Evolutionary conservation across 1,140 invertebrate species (phyloP), one percentile per base, ranked within the genome.

Genomic region (Hetaerina americana): DNA sequence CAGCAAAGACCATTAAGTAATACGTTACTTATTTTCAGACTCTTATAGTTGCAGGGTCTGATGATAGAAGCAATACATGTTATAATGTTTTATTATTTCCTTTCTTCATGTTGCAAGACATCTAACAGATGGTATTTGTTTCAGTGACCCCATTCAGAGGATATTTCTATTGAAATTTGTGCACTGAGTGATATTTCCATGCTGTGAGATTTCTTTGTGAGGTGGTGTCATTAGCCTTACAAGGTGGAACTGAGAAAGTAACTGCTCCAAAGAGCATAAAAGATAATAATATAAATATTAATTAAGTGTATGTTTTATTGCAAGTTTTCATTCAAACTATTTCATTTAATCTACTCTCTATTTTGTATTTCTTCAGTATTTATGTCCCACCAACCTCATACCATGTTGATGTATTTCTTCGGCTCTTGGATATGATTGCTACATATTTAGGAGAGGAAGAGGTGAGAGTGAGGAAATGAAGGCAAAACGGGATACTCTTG

Each of bases 171-270:
- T 24, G 18, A 69, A 27, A 69, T 27, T 27, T 27, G 26, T 69
- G 68, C 68, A 69, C 68, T 28, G 68, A 27, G 68, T 69, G 68
- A 27, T 69, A 69, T 26, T 28, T 27, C 68, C 26, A 68, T 27
- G 28, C 68, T 27, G 68, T 69, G 68, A 69, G 68, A 69, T 69
- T 57, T 57, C 40, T 57, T 57, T 27, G 68, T 69, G 68, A 69
- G 28, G 28, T 27, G 28, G 68, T 69, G 68, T 69, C 28, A 22
- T 69, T 69, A 28, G 26, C 28, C 68, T 27, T 69, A 26, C 26
- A 69, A 69, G 28, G 26, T 27, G 28, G 28, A 27, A 26, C 68
- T 27, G 28, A 27, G 24, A 69, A 69, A 69, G 26, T 24, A 28
- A 69, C 26, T 69, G 68, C 26, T 26, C 27, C 28, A 69, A 69